Evolutionary conservation across 2,888 invertebrate species (phyloP).

Genomic region (Tetrapedia diversipes): DNA sequence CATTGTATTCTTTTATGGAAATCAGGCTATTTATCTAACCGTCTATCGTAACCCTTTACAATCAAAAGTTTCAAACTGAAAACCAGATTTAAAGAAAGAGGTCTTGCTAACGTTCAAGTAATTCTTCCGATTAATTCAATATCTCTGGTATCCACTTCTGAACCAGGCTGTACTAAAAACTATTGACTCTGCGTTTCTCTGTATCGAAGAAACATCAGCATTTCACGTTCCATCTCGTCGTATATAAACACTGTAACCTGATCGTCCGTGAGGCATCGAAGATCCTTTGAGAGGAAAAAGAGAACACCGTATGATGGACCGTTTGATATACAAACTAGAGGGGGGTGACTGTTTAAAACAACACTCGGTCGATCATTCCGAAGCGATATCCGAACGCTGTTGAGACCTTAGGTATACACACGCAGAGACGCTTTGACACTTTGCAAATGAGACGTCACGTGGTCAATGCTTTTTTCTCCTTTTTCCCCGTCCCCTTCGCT

Average conservation of each 20-base stretch:
- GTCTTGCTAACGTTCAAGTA: too few species aligned
- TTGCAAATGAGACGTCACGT: conserved; percentile 56
- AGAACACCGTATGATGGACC: neutral
- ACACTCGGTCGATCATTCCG: conserved; percentile 48
- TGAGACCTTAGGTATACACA: conserved; percentile 38
- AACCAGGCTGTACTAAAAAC: too few species aligned
- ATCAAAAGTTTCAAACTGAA: too few species aligned
- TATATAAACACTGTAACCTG: conserved; percentile 1
- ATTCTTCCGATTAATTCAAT: too few species aligned
- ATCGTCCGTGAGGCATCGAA: neutral
- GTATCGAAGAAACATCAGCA: neutral
- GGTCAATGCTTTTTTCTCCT: conserved; percentile 7
- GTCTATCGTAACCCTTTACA: too few species aligned
- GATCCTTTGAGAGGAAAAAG: conserved; percentile 7
- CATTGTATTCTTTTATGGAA: too few species aligned
- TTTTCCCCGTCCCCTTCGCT: neutral
- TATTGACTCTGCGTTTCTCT: neutral
- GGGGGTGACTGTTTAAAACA: conserved; percentile 19
- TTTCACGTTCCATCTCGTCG: neutral
- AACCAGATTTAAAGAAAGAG: too few species aligned
- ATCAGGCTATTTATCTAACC: too few species aligned
- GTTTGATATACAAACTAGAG: conserved; percentile 31
- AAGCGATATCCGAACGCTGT: conserved; percentile 33
- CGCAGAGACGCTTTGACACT: conserved; percentile 48
- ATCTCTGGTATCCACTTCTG: too few species aligned